These are phyloP conservation scores for Dryas iulia DNA, from an alignment of 1,140 invertebrate genomes.

Conservation along the genomic window DNA sequence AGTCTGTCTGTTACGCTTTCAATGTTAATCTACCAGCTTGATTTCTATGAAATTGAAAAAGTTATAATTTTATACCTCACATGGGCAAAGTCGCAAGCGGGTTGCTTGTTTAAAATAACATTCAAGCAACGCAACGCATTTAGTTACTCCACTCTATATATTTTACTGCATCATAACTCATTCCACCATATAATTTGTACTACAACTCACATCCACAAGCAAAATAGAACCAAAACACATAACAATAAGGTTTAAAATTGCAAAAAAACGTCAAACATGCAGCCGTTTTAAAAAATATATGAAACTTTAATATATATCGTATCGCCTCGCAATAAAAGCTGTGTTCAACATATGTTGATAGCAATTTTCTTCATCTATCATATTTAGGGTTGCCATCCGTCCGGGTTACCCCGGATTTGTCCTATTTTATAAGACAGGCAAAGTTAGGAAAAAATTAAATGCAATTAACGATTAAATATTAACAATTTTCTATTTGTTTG, in stretches of 20 bases:
- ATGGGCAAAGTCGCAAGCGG: too few species aligned
- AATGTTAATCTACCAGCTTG: too few species aligned
- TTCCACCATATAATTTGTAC: background rate
- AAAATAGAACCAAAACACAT: background rate
- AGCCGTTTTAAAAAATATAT: background rate
- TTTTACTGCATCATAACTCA: background rate
- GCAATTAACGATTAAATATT: too few species aligned
- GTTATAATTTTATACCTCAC: too few species aligned
- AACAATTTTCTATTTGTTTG: too few species aligned
- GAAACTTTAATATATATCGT: background rate
- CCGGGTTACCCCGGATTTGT: too few species aligned
- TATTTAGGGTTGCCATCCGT: too few species aligned
- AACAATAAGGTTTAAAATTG: background rate
- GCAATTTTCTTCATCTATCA: slow-evolving; percentile 64
- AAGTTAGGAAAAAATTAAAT: too few species aligned
- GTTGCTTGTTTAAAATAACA: too few species aligned
- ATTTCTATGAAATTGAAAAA: too few species aligned
- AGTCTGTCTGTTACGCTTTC: too few species aligned
- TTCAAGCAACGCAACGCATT: background rate
- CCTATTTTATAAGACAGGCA: too few species aligned
- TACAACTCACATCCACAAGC: background rate
- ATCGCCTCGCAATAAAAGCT: background rate
- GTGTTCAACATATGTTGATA: background rate
- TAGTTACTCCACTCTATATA: slow-evolving; percentile 1
- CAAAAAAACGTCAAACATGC: background rate